A percentile compares a stretch with the other conserved stretches of the same genome.
These are phyloP conservation scores for Dendroctonus valens DNA, from an alignment of 1,140 invertebrate genomes.

Conservation along the genomic window DNA sequence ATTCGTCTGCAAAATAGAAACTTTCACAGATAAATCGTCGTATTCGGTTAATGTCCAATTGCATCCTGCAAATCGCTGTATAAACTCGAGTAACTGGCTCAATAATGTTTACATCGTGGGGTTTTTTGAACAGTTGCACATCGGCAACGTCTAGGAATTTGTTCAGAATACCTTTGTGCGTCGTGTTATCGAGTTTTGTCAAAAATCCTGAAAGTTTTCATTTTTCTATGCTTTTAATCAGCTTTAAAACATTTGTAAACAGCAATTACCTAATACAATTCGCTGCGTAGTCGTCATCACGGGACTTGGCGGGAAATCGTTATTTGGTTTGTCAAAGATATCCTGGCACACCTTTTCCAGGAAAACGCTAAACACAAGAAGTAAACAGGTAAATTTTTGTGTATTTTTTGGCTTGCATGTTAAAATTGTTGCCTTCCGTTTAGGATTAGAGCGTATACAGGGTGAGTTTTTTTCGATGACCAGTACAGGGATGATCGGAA, in stretches of 20 bases:
- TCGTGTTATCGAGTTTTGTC: slow-evolving; percentile 16
- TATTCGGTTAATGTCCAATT: slow-evolving; percentile 37
- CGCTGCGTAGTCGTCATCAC: slow-evolving; percentile 41
- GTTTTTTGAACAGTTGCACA: slow-evolving; percentile 10
- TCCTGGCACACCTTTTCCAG: slow-evolving; percentile 30
- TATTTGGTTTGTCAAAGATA: slow-evolving; percentile 33
- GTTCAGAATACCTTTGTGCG: slow-evolving; percentile 17
- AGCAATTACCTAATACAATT: slow-evolving; percentile 17
- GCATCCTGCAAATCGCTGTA: slow-evolving; percentile 38
- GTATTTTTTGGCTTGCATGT: too few relatives aligned
- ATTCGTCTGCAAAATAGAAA: slow-evolving; percentile 41
- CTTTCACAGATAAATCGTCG: slow-evolving; percentile 42
- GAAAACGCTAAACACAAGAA: too few relatives aligned
- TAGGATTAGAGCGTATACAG: too few relatives aligned
- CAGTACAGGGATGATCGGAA: too few relatives aligned
- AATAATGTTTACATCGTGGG: background rate
- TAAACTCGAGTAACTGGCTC: slow-evolving; percentile 37
- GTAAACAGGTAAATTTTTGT: too few relatives aligned
- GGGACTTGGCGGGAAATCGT: slow-evolving; percentile 38
- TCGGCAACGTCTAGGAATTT: slow-evolving; percentile 21
- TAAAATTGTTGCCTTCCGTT: too few relatives aligned
- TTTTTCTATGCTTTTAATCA: too few relatives aligned
- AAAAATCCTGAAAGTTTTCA: slow-evolving; percentile 26
- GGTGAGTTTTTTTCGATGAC: too few relatives aligned
- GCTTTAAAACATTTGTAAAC: slow-evolving; percentile 2